Evolutionary conservation across 2,888 invertebrate species (phyloP).

Genomic region (Azorinus chamasolen): DNA sequence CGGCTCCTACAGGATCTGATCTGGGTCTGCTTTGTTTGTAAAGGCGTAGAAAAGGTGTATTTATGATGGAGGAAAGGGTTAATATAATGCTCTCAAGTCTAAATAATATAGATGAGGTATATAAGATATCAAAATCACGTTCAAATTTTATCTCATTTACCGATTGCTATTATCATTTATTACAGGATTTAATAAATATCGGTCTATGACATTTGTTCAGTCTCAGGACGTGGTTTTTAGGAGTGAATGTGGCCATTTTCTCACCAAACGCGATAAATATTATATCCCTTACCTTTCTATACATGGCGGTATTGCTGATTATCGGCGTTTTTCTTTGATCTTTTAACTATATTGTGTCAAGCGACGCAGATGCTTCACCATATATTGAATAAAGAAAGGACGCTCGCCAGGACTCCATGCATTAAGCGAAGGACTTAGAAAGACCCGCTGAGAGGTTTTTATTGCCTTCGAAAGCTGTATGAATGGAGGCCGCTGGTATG

Average conservation of each 20-base stretch:
- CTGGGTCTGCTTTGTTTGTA: no score
- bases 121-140: no score
- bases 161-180: no score
- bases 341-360: constrained; percentile 45
- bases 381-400: constrained; percentile 47
- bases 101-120: no score
- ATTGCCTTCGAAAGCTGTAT: constrained; percentile 35
- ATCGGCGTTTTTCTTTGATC: constrained; percentile 66
- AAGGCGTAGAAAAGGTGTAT: no score
- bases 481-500: constrained; percentile 29
- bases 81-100: no score
- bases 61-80: no score
- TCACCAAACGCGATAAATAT: constrained; percentile 69
- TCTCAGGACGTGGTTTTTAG: no score
- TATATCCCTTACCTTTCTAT: constrained; percentile 69
- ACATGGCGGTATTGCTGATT: constrained; percentile 55
- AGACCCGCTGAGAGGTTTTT: constrained; percentile 40
- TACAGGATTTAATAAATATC: no score
- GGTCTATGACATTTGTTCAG: no score
- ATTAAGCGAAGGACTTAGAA: constrained; percentile 31
- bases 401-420: constrained; percentile 5
- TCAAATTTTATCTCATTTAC: no score
- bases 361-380: constrained; percentile 59
- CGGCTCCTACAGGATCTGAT: no score
- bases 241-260: constrained; percentile 56